Evolutionary conservation across 2,888 invertebrate species (phyloP), one percentile per base, ranked within the genome.

Genomic region (Epiblema foenella): DNA sequence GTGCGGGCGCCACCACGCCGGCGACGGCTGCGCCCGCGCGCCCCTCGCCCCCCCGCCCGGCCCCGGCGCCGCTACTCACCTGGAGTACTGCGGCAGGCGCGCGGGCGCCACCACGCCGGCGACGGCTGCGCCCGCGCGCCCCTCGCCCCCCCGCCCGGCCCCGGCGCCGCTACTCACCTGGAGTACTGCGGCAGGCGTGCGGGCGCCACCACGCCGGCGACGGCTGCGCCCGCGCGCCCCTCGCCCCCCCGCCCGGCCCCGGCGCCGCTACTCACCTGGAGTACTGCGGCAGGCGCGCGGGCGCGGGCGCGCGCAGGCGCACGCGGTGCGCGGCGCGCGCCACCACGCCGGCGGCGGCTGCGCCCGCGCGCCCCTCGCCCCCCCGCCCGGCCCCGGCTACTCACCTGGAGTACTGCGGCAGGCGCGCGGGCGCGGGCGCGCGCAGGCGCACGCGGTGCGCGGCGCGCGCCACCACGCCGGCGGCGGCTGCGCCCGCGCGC

Each of bases 261-360:
- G 20, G 10, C 7, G 8, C 24, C 12, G 15, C 9, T 17, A 24
- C 4, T 15, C 24, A 69, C 69, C 63, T 52, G 17, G 11, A 10
- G 51, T 58, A 57, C 74, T 69, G 73, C 80, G 87, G 0, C 0
- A 75, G 54, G 15, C 78, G 76, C 17, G 85, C 65, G 18, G 83
- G 82, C 70, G 78, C 81, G 73, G 24, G 15, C 75, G 69, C 72
- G 12, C 75, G 71, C 73, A 89, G 76, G 5, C 87, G 84, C 80
- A 89, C 87, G 65, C 93, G 88, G 76, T 91, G 86, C 56, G 77
- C 81, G 71, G 93, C 93, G 77, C 91, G 88, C 74, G 92, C 92
- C 82, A 90, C 90, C 80, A 89, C 63, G 70, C 73, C 54, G 60
- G 74, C 68, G 15, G 24, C 65, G 39, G 29, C 66, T 54, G 20